Percentiles rank a stretch among this genome's conserved stretches.
Conservation (phyloP, 2,888 invertebrate genomes). For the Spialia ferax region DNA sequence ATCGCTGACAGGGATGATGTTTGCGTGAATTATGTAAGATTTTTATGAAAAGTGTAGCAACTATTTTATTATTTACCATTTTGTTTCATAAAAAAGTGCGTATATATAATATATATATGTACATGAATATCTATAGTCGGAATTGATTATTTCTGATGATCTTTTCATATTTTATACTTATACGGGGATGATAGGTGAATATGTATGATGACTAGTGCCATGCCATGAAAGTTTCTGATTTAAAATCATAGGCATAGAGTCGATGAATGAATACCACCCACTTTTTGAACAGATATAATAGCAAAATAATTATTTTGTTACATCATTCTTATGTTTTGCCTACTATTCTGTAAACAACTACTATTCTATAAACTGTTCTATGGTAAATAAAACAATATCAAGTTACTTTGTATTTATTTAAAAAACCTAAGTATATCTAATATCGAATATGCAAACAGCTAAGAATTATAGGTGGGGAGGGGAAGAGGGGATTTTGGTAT, state of each 20-base stretch:
- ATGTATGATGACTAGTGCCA: conserved; percentile 86
- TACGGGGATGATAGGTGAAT: conserved; percentile 82
- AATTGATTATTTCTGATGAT: conserved; percentile 56
- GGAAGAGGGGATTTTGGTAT: too few relatives aligned
- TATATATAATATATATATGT: conserved; percentile 52
- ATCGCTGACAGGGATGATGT: conserved; percentile 85
- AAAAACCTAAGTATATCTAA: background rate
- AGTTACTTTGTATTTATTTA: conserved; percentile 49
- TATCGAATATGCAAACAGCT: too few relatives aligned
- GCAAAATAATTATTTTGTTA: conserved; percentile 70
- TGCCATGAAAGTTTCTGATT: conserved; percentile 86
- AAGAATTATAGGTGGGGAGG: too few relatives aligned
- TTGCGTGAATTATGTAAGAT: conserved; percentile 85
- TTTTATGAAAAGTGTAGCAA: conserved; percentile 66
- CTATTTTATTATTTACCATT: conserved; percentile 49
- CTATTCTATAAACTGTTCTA: conserved; percentile 80
- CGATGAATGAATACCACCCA: conserved; percentile 85
- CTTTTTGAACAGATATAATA: conserved; percentile 79
- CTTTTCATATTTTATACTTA: conserved; percentile 61
- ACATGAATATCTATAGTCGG: conserved; percentile 53
- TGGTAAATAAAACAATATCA: conserved; percentile 79
- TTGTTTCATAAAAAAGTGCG: conserved; percentile 53
- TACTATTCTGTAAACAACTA: conserved; percentile 75
- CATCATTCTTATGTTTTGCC: conserved; percentile 71
- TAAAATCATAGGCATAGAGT: conserved; percentile 85